Percentiles rank a stretch among this genome's conserved stretches.
phyloP scores from a whole-genome alignment of 2,797 vertebrate species.

The Peromyscus eremicus region DNA sequence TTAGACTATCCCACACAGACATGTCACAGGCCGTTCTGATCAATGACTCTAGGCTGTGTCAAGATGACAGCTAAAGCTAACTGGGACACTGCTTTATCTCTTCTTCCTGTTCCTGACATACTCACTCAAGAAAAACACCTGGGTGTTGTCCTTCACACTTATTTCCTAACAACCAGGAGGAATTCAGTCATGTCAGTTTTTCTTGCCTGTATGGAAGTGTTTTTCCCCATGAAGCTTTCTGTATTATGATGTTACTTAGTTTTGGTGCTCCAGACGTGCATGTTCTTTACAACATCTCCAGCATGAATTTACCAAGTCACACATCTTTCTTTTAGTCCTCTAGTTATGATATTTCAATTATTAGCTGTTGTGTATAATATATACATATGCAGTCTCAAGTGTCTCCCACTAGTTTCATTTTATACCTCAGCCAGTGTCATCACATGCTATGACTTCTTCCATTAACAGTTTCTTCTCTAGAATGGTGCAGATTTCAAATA shows the following conservation, averaged over 20 bases:
- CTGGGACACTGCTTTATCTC: not conserved
- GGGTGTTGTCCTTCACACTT: not conserved
- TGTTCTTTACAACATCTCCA: not conserved
- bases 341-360: not conserved
- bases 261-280: not conserved
- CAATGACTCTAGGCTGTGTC: not conserved
- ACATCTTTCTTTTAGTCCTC: not conserved
- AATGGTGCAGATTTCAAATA: not conserved
- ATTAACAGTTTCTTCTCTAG: not conserved
- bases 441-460: not conserved
- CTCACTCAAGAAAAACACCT: not conserved
- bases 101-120: not conserved
- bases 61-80: not conserved
- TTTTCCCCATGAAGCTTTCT: conserved; percentile 17
- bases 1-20: not conserved
- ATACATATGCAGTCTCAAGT: not conserved
- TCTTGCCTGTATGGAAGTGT: too few relatives aligned
- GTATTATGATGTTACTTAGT: not conserved
- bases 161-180: not conserved
- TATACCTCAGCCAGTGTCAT: not conserved
- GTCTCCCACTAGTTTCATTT: not conserved
- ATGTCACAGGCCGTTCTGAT: not conserved
- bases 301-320: not conserved
- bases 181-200: not conserved
- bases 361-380: not conserved